These are phyloP conservation scores for Allobates femoralis DNA, from an alignment of 2,797 vertebrate genomes.

Conservation along the genomic window DNA sequence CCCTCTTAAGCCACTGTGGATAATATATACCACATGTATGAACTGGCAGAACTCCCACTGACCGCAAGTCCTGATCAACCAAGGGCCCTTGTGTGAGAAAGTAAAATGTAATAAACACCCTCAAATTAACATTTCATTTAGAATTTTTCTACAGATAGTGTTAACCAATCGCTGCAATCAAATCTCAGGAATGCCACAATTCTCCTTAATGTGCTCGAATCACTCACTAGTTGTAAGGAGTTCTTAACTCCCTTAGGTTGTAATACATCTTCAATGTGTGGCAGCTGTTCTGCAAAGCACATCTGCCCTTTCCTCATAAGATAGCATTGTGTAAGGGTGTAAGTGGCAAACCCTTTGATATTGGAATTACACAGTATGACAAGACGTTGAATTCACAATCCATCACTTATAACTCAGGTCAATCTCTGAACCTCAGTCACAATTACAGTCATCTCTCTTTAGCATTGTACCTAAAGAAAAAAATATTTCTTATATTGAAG, in stretches of 20 bases:
- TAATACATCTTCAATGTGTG: slow-evolving; percentile 24
- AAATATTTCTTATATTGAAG: background rate
- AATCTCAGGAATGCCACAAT: slow-evolving; percentile 18
- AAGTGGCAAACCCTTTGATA: slow-evolving; percentile 31
- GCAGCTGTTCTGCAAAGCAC: slow-evolving; percentile 34
- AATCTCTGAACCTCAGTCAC: background rate
- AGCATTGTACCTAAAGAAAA: background rate
- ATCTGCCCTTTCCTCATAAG: slow-evolving; percentile 12
- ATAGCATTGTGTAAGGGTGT: background rate
- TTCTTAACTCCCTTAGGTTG: slow-evolving; percentile 25
- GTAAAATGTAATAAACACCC: slow-evolving; percentile 35
- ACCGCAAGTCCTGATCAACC: slow-evolving; percentile 48
- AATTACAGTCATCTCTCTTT: background rate
- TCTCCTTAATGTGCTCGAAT: background rate
- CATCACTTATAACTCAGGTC: background rate
- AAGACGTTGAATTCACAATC: background rate
- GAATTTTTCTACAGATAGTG: background rate
- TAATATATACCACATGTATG: slow-evolving; percentile 83
- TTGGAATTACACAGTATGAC: slow-evolving; percentile 5
- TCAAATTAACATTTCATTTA: slow-evolving; percentile 35
- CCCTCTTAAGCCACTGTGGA: slow-evolving; percentile 73
- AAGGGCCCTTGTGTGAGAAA: slow-evolving; percentile 4
- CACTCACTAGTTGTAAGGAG: background rate
- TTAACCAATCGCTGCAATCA: slow-evolving; percentile 2
- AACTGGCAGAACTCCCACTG: slow-evolving; percentile 67